phyloP scores from a whole-genome alignment of 2,797 vertebrate species.

The Myotis planiceps region DNA sequence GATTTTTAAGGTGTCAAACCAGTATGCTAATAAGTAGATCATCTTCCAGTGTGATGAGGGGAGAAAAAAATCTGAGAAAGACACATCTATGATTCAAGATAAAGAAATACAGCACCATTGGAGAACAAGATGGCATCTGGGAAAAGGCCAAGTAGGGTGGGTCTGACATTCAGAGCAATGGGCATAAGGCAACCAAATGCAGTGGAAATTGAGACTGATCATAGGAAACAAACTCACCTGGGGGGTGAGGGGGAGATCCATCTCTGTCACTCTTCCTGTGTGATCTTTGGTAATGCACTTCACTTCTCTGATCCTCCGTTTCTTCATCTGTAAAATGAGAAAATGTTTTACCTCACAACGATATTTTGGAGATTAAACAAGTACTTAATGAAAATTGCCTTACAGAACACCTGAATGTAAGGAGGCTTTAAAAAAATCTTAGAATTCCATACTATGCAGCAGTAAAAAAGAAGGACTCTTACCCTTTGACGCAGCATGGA shows the following conservation, averaged over 20 bases:
- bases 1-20: slow-evolving; percentile 30
- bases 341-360: not conserved
- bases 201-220: not conserved
- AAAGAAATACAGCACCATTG: not conserved
- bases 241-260: not conserved
- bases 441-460: not conserved
- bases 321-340: not conserved
- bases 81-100: not conserved
- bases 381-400: not conserved
- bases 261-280: not conserved
- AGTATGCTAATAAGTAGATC: not conserved
- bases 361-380: not conserved
- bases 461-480: too few relatives aligned
- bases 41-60: not conserved
- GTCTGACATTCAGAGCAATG: not conserved
- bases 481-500: too few relatives aligned
- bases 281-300: not conserved
- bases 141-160: not conserved
- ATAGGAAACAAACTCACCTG: not conserved
- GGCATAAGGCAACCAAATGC: not conserved
- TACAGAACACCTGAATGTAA: not conserved
- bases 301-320: not conserved
- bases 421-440: not conserved
- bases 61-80: not conserved
- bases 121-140: not conserved